Conservation (phyloP, 2,113 vertebrate genomes). For the Thomomys bottae region DNA sequence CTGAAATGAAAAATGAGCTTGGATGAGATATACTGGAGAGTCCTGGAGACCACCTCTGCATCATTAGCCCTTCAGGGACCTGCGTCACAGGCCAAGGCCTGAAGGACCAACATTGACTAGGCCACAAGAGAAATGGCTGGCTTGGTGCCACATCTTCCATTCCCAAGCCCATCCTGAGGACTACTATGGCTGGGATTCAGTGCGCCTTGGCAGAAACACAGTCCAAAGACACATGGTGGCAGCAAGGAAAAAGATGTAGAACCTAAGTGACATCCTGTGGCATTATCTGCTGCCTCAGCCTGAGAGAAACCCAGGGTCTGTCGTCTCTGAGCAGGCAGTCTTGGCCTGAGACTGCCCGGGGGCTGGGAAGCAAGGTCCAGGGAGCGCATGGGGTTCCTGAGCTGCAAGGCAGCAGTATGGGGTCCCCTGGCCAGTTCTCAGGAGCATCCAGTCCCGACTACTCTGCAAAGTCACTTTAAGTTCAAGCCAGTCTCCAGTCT, state of each 20-base stretch:
- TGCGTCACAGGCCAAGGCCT: not conserved
- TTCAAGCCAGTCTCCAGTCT: not conserved
- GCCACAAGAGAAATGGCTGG: not conserved
- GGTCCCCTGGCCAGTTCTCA: accelerated
- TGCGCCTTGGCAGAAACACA: not conserved
- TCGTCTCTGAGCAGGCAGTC: not conserved
- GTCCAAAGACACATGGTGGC: conserved; percentile 38
- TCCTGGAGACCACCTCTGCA: not conserved
- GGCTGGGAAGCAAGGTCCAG: not conserved
- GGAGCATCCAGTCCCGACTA: not conserved
- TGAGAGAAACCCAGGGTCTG: not conserved
- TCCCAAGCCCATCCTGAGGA: not conserved
- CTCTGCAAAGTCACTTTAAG: not conserved
- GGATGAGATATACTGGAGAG: not conserved
- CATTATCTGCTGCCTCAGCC: not conserved
- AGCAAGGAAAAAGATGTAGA: not conserved
- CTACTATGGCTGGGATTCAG: not conserved
- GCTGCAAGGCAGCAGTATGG: not conserved
- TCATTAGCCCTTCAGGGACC: not conserved
- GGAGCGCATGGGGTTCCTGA: not conserved
- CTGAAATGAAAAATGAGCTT: not conserved
- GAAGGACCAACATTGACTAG: not conserved
- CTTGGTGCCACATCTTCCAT: not conserved
- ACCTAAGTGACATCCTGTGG: not conserved
- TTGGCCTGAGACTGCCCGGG: not conserved